Base-by-base conservation (phyloP, 2,113 vertebrate genomes). In the Leiothrix lutea region DNA sequence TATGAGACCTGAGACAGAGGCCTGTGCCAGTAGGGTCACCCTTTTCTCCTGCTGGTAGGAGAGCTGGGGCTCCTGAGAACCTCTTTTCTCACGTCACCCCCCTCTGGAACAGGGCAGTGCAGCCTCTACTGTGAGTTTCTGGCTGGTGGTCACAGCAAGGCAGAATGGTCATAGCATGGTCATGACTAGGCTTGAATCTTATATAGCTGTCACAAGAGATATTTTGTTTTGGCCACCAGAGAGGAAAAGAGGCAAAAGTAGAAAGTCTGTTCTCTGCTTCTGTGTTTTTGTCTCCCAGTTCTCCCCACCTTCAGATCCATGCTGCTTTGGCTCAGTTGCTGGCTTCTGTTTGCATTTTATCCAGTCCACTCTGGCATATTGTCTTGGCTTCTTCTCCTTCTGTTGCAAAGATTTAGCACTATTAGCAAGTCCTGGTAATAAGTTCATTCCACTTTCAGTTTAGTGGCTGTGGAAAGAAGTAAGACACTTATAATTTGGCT, bases 31-130 rank as follows among this genome's bases (percentile, higher is more conserved):
- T n/a, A 50, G n/a, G 38, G 28, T 48, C 31, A 50, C 20, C 31
- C 24, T 82, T 75, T 42, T 70, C 28, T 82, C 25, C 35, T 0
- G 0, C 35, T 84, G 48, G 22, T 3, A 8, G 31, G 31, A 25
- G 65, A 72, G 8, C 38, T 74, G 48, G 14, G 19, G 5, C 6
- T 66, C 44, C 50, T 65, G 45, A 28, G 45, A 79, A 26, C 24
- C 8, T 61, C 71, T 79, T 6, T 2, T 47, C 36, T 66, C 33
- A 25, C 0, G 0, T 44, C 4, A 33, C 23, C 7, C 12, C 18
- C 31, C 77, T n/a, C 40, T 35, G 35, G 28, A 20, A 89, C 13
- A 40, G 28, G 26, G 35, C 23, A 50, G 38, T 0, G 0, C 36
- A 87, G 67, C 33, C 25, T 67, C 20, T 35, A n/a, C 25, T 0